These are phyloP conservation scores for Melanerpes aurifrons DNA, from an alignment of 2,113 vertebrate genomes.

Conservation along the genomic window DNA sequence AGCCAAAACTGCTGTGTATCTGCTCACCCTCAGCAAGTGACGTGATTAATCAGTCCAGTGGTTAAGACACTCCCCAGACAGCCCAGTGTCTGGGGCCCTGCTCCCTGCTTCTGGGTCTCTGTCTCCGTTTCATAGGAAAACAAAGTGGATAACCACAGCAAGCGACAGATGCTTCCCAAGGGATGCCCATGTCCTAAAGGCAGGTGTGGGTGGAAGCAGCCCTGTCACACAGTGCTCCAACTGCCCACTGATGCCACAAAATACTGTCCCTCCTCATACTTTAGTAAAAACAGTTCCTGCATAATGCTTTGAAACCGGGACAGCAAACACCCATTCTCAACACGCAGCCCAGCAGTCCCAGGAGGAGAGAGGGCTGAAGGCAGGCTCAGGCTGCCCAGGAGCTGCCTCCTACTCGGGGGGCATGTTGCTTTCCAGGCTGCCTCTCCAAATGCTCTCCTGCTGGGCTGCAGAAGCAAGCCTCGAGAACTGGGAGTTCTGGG, in stretches of 20 bases:
- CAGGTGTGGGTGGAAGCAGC: background rate
- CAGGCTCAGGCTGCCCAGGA: background rate
- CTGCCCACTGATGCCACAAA: fast-evolving
- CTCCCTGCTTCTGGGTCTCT: background rate
- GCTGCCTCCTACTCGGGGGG: background rate
- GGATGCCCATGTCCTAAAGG: background rate
- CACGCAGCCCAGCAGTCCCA: background rate
- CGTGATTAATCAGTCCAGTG: background rate
- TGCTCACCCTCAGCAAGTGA: background rate
- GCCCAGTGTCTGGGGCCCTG: background rate
- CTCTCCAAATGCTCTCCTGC: background rate
- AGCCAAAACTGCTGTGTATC: background rate
- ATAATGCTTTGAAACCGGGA: background rate
- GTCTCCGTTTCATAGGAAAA: background rate
- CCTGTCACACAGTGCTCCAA: background rate
- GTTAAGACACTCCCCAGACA: background rate
- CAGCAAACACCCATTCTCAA: background rate
- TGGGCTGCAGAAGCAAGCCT: background rate
- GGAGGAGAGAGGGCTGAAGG: background rate
- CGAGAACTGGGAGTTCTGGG: background rate
- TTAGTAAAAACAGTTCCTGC: background rate
- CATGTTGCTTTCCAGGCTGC: background rate
- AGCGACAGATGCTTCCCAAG: fast-evolving
- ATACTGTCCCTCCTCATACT: fast-evolving
- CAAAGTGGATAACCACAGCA: background rate